Percentiles rank a stretch among this genome's conserved stretches.
These are phyloP conservation scores for Sinocyclocheilus anophthalmus DNA, from an alignment of 2,113 vertebrate genomes.

Conservation along the genomic window DNA sequence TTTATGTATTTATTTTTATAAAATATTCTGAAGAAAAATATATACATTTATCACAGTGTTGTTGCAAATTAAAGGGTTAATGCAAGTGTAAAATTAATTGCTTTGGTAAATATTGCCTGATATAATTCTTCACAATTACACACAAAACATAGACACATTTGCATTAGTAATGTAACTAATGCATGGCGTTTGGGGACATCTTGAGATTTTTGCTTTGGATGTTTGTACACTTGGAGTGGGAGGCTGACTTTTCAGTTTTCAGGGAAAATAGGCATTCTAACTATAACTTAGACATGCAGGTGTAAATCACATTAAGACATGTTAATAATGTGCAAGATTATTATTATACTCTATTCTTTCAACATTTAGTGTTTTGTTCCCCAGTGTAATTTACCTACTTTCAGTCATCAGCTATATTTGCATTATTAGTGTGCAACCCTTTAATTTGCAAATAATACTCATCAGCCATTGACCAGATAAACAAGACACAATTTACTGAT, in stretches of 20 bases:
- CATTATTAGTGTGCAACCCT: neutral
- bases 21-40: neutral
- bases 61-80: neutral
- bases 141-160: neutral
- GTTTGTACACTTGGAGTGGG: too few species aligned
- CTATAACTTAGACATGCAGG: neutral
- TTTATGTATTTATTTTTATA: neutral
- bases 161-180: neutral
- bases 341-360: neutral
- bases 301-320: neutral
- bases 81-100: neutral
- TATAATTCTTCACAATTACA: too few species aligned
- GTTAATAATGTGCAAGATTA: neutral
- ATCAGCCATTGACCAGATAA: conserved; percentile 15
- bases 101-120: neutral
- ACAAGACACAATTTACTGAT: conserved; percentile 31
- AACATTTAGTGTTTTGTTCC: neutral
- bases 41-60: too few species aligned
- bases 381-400: neutral
- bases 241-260: neutral
- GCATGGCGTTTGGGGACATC: neutral
- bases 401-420: neutral
- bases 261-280: neutral
- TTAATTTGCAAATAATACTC: conserved; percentile 20
- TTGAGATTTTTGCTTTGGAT: neutral